A percentile compares a stretch with the other conserved stretches of the same genome.
These are phyloP conservation scores for Ceuthmochares aereus DNA, from an alignment of 2,113 vertebrate genomes.

Conservation along the genomic window DNA sequence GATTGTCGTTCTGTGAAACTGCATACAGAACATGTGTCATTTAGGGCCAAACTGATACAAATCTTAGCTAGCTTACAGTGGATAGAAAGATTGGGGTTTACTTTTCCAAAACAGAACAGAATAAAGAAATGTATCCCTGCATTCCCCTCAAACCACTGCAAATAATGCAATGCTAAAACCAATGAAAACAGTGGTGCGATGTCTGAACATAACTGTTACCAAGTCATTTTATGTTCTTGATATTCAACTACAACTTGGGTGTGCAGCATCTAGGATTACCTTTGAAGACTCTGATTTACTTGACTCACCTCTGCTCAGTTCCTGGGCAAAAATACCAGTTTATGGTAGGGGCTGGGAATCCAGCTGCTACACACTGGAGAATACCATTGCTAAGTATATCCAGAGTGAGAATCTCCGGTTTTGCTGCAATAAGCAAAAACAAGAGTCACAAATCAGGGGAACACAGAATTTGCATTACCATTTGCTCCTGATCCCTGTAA, in stretches of 20 bases:
- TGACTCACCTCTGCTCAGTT: constrained; percentile 85
- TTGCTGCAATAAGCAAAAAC: constrained; percentile 78
- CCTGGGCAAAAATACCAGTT: constrained; percentile 94
- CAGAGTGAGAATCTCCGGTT: constrained; percentile 88
- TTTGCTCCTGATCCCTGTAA: not conserved
- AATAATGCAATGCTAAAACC: not conserved
- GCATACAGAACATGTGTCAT: not conserved
- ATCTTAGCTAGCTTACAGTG: not conserved
- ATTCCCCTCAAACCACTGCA: not conserved
- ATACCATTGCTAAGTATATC: constrained; percentile 86
- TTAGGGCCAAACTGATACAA: not conserved
- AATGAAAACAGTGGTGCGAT: not conserved
- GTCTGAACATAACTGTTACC: not conserved
- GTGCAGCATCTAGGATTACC: not conserved
- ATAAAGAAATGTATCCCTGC: not conserved
- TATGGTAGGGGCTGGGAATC: constrained; percentile 91
- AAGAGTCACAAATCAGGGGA: not conserved
- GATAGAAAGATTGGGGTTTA: constrained; percentile 42
- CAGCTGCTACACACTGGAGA: constrained; percentile 90
- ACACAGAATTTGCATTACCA: not conserved
- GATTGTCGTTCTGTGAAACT: constrained; percentile 62
- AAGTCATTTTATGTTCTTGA: not conserved
- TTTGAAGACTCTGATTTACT: not conserved
- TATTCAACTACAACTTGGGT: not conserved
- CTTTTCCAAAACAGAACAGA: constrained; percentile 32